Percentiles rank a stretch among this genome's conserved stretches.
phyloP scores from a whole-genome alignment of 2,888 invertebrate species.

The Leucophenga montana region DNA sequence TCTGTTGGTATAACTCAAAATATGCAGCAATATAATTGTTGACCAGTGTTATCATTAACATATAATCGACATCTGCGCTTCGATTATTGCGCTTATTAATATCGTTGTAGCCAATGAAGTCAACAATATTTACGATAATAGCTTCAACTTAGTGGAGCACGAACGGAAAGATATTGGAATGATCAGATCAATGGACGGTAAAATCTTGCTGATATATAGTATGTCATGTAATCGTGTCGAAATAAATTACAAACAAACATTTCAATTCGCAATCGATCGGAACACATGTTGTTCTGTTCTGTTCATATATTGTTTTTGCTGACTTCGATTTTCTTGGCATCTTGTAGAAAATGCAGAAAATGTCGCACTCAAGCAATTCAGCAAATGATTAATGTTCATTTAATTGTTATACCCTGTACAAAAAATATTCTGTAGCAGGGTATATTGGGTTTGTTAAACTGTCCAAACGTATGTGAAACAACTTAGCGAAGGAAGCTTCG shows the following conservation, averaged over 20 bases:
- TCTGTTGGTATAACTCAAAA: neutral
- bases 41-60: neutral
- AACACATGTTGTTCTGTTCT: neutral
- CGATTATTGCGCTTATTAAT: no score
- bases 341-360: neutral
- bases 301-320: neutral
- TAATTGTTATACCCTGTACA: no score
- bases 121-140: constrained; percentile 19
- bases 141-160: neutral
- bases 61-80: neutral
- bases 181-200: neutral
- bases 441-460: no score
- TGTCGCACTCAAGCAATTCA: neutral
- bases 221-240: constrained; percentile 15
- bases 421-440: no score
- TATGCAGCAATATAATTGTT: no score
- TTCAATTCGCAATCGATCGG: constrained; percentile 2
- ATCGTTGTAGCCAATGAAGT: no score
- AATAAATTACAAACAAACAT: constrained; percentile 15
- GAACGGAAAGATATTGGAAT: no score
- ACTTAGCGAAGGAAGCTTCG: no score
- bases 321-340: neutral
- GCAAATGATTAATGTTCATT: constrained; percentile 6
- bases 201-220: constrained; percentile 12
- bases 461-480: no score